Evolutionary conservation across 2,113 vertebrate genomes (phyloP), one percentile per base, ranked within the genome.

Genomic region (Microcebus ravelobensis): DNA sequence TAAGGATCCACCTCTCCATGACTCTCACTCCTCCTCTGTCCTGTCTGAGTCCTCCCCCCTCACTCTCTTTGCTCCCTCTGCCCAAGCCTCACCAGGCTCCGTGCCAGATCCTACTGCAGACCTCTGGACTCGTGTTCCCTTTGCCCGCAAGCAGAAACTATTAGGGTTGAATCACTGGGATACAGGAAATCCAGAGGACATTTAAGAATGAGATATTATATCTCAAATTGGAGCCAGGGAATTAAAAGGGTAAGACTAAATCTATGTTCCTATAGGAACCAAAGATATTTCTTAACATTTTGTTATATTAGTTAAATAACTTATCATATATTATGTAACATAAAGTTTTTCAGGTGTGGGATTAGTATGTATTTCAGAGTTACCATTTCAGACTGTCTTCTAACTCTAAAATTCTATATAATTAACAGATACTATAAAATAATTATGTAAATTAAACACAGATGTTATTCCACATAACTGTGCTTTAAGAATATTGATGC

Each of bases 381-480:
- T 34, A 90, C 18, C n/a, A 77, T 83, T 92, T 92, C 23, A 55
- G 85, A 48, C 25, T 76, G n/a, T 63, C 70, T 76, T 52, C 57
- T 81, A 79, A 68, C 20, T 63, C n/a, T 84, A 67, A 55, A 90
- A 94, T 67, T 80, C 45, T 85, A 1, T 85, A 1, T 85, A 61
- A 73, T 71, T 63, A 94, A 71, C 12, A 71, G 23, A 2, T 67
- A 48, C 48, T 81, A 39, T 85, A 52, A 55, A 90, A 36, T 89
- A 27, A 85, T 55, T 74, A 77, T 36, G 8, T 61, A 76, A 77
- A 85, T 61, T 48, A 88, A 87, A 91, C 90, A 23, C 25, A 91
- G 18, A 34, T 74, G 59, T 25, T 81, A 74, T 88, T 5, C 25
- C 48, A 92, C 61, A 17, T 27, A 59, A 36, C 25, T 36, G 12